Evolutionary conservation across 2,113 vertebrate species (phyloP).

Genomic region (Anguilla rostrata): DNA sequence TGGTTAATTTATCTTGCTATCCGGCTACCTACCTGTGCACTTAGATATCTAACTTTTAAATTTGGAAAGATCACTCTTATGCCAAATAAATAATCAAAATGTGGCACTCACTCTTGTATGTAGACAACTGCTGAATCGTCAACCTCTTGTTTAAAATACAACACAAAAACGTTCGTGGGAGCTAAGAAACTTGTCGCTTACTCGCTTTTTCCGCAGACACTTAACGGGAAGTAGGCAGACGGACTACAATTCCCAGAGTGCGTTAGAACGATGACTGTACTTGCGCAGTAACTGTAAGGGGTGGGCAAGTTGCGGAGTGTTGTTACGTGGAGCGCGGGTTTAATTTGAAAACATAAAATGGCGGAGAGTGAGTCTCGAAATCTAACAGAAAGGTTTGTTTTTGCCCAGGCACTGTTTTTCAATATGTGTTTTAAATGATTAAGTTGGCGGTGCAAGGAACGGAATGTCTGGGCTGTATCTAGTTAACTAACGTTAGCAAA

Average conservation of each 20-base stretch:
- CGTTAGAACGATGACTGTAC: neutral
- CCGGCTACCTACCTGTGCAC: neutral
- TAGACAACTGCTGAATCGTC: neutral
- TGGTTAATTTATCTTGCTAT: neutral
- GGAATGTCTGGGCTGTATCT: neutral
- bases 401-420: no score
- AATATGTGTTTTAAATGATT: neutral
- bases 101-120: neutral
- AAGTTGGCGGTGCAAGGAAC: neutral
- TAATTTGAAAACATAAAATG: constrained; percentile 66
- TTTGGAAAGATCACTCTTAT: neutral
- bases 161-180: neutral
- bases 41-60: neutral
- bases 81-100: neutral
- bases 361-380: constrained; percentile 54
- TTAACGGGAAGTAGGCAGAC: neutral
- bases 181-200: neutral
- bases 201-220: neutral
- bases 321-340: constrained; percentile 50
- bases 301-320: neutral
- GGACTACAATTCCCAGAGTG: constrained; percentile 65
- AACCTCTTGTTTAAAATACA: neutral
- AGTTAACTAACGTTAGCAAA: neutral
- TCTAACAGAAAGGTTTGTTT: constrained; percentile 45
- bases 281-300: no score